A percentile compares a stretch with the other conserved stretches of the same genome.
phyloP scores from a whole-genome alignment of 2,113 vertebrate species.

The Numida meleagris region DNA sequence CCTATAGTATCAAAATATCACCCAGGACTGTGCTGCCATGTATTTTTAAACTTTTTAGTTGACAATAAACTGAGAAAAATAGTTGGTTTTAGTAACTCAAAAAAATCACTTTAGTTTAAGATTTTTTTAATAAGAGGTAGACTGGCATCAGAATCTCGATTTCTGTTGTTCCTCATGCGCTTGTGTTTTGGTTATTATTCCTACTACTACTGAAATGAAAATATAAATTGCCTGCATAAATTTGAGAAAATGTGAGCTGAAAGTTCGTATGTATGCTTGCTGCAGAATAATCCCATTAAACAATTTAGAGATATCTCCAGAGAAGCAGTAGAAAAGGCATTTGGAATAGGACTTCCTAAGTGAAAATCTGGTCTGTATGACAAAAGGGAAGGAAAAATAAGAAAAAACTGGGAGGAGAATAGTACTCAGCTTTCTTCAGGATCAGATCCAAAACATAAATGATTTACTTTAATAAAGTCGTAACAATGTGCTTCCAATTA shows the following conservation, averaged over 20 bases:
- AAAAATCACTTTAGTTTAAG: background rate
- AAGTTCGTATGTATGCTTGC: background rate
- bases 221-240: background rate
- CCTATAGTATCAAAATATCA: background rate
- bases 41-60: rapidly evolving
- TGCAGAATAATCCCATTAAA: background rate
- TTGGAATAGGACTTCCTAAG: background rate
- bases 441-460: background rate
- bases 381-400: background rate
- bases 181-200: background rate
- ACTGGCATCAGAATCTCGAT: background rate
- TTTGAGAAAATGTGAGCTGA: background rate
- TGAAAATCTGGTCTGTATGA: background rate
- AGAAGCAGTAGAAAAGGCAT: background rate
- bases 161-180: background rate
- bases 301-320: background rate
- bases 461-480: background rate
- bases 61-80: background rate
- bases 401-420: background rate
- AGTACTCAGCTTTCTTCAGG: background rate
- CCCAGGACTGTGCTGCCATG: background rate
- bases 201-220: background rate
- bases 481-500: background rate
- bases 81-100: background rate
- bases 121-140: background rate